Base-by-base conservation (phyloP, 2,113 vertebrate genomes). In the Notothenia rossii region DNA sequence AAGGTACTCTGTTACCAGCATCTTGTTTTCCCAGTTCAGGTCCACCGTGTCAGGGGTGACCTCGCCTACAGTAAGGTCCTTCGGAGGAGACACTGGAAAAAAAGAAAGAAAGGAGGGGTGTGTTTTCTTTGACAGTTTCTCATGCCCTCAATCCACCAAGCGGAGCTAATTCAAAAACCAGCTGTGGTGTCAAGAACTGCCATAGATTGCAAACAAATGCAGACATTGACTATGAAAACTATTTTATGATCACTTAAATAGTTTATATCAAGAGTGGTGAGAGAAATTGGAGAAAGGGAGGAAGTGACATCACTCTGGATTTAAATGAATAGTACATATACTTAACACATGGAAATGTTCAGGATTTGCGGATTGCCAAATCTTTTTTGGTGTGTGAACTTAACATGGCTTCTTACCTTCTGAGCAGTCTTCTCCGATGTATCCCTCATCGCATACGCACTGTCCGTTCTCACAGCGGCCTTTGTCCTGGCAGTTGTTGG, bases 11-110 rank as follows among this genome's bases (percentile, higher is more conserved):
- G 95, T 97, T 86, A 99, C 98, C 1, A 95, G 72, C 86, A 97
- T 97, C 88, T 99, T 96, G 0, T 98, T 98, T 63, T 88, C 90
- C 98, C 98, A 99, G 60, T 95, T 94, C 85, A 99, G 90, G 77
- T 97, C 96, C 59, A 99, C 95, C 0, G 96, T 97, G 75, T 97
- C 94, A 6, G 96, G 89, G 0, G 96, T 97, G 86, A 99, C 90
- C 3, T 97, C 94, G 0, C 92, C 95, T 69, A 98, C 94, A 0
- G 75, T 92, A 36, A 99, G 95, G 81, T 98, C 95, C 48, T 95
- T 97, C 22, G 98, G 96, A 90, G 98, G 96, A 59, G 97, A 97
- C 70, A 99, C 98, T 99, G 7, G 7, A n/a, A 77, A 76, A 86
- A 67, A 63, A 55, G 8, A 45, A 14, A 17, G 2, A 45, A 63